phyloP scores from a whole-genome alignment of 2,113 vertebrate genomes.

The Hippocampus mohnikei region DNA sequence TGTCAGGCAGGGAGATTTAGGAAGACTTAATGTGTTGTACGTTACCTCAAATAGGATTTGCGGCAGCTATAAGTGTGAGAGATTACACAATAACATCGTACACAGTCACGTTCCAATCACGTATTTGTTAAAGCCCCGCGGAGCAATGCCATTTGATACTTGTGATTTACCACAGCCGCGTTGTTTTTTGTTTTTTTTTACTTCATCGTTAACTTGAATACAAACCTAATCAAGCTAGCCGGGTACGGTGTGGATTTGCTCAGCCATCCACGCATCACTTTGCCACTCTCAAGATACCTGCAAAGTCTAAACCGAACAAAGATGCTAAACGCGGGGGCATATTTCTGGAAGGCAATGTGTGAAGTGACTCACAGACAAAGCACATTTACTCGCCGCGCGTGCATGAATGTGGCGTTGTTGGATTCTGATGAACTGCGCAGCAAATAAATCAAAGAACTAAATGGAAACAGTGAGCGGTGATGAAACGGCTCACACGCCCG shows the following conservation, averaged over 20 bases:
- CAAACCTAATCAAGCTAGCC: neutral
- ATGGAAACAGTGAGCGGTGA: neutral
- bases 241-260: neutral
- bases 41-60: slow-evolving; percentile 63
- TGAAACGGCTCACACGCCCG: neutral
- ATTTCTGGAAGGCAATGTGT: neutral
- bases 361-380: neutral
- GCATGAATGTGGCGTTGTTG: neutral
- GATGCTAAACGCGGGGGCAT: neutral
- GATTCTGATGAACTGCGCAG: neutral
- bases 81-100: slow-evolving; percentile 51
- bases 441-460: neutral
- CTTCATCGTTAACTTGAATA: neutral
- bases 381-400: neutral
- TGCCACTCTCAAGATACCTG: neutral
- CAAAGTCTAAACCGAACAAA: neutral
- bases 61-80: slow-evolving; percentile 40
- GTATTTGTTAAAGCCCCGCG: slow-evolving; percentile 29
- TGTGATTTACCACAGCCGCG: neutral
- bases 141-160: slow-evolving; percentile 19
- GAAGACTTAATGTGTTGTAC: slow-evolving; percentile 56
- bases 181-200: neutral
- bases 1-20: slow-evolving; percentile 55
- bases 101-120: slow-evolving; percentile 39
- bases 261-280: neutral